Evolutionary conservation across 2,113 vertebrate genomes (phyloP).

Genomic region (Illadopsis cleaveri): DNA sequence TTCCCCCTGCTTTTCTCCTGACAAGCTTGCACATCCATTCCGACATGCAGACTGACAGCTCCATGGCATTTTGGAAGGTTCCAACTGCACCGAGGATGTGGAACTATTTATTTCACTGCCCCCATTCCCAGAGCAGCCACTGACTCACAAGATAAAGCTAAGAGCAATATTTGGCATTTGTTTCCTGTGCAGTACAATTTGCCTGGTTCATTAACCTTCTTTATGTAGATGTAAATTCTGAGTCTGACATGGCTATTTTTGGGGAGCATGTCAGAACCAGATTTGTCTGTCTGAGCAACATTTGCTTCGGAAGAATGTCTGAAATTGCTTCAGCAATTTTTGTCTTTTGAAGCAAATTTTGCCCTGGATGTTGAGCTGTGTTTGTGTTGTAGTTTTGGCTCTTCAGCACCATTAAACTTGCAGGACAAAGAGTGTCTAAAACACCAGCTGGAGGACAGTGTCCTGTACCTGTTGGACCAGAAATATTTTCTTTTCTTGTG

Average conservation of each 20-base stretch:
- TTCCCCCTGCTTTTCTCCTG: neutral
- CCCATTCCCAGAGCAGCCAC: constrained; percentile 24
- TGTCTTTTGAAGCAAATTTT: neutral
- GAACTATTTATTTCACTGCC: constrained; percentile 10
- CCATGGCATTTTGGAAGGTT: constrained; percentile 14
- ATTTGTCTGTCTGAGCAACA: constrained; percentile 13
- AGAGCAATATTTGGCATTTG: constrained; percentile 65
- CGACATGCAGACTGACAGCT: constrained; percentile 34
- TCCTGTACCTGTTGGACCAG: neutral
- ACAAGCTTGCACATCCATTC: neutral
- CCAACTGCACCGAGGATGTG: neutral
- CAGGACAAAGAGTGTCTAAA: neutral
- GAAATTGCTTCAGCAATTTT: neutral
- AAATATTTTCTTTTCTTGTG: neutral
- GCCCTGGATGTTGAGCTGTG: neutral
- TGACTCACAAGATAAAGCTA: constrained; percentile 57
- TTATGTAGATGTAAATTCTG: constrained; percentile 29
- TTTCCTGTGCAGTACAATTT: constrained; percentile 12
- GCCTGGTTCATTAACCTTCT: constrained; percentile 60
- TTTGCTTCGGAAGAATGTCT: neutral
- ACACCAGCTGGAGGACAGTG: neutral
- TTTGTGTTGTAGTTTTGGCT: neutral
- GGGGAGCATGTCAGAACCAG: constrained; percentile 10
- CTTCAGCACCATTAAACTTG: neutral
- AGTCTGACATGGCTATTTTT: constrained; percentile 26